phyloP scores from a whole-genome alignment of 53 echinoderm and acorn worm genomes.

The Crossaster papposus region DNA sequence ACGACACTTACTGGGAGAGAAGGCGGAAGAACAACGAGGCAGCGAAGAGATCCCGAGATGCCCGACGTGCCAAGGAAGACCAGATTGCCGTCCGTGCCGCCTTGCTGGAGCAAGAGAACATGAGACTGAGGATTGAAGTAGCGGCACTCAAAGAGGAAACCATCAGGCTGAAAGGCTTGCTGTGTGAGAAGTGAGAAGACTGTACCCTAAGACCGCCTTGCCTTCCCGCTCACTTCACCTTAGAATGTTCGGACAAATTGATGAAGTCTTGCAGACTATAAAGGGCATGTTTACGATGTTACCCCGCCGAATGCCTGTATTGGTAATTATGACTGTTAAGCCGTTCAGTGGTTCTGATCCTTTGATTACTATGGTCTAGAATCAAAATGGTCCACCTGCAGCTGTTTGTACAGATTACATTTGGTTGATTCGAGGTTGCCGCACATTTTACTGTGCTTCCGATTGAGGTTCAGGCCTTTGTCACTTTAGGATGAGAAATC shows the following conservation, averaged over 20 bases:
- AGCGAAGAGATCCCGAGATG: conserved; percentile 91
- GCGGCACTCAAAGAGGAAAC: conserved; percentile 88
- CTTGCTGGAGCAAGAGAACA: conserved; percentile 93
- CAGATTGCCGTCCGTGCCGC: conserved; percentile 96
- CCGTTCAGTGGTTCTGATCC: too few relatives aligned
- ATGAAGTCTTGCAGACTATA: not conserved
- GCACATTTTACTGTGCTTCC: not conserved
- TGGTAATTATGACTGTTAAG: not conserved
- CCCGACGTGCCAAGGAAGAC: conserved; percentile 94
- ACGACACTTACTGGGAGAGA: conserved; percentile 91
- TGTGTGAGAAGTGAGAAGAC: conserved; percentile 66
- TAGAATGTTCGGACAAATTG: not conserved
- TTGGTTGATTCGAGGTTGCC: not conserved
- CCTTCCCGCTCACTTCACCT: conserved; percentile 14
- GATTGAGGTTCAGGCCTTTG: not conserved
- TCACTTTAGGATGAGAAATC: not conserved
- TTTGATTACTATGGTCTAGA: too few relatives aligned
- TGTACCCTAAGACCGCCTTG: not conserved
- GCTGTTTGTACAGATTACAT: not conserved
- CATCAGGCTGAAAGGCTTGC: conserved; percentile 69
- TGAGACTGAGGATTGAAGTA: conserved; percentile 82
- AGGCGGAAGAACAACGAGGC: conserved; percentile 97
- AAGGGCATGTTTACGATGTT: not conserved
- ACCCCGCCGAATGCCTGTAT: not conserved
- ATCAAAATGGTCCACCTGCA: too few relatives aligned